Percentiles rank a stretch among this genome's conserved stretches.
These are phyloP conservation scores for Chrysolina haemoptera DNA, from an alignment of 2,888 invertebrate species.

Conservation along the genomic window DNA sequence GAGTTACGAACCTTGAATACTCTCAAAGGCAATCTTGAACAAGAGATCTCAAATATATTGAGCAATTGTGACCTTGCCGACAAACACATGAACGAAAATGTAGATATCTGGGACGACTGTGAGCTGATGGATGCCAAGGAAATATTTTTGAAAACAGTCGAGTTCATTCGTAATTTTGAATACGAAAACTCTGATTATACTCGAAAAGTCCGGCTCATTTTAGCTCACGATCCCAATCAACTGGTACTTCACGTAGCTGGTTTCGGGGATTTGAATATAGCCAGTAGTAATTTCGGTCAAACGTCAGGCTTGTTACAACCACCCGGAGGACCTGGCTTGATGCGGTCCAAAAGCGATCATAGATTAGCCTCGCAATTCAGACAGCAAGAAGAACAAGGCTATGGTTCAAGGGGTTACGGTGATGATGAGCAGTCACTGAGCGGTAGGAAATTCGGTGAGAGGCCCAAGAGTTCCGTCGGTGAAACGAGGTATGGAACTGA, in stretches of 20 bases:
- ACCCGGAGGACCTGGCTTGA: conserved; percentile 82
- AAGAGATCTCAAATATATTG: conserved; percentile 94
- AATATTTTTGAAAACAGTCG: conserved; percentile 95
- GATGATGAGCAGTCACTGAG: conserved; percentile 79
- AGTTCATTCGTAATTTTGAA: conserved; percentile 95
- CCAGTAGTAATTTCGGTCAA: conserved; percentile 71
- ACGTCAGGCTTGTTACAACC: conserved; percentile 73
- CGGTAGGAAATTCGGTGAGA: conserved; percentile 86
- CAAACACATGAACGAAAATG: conserved; percentile 90
- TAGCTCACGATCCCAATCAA: conserved; percentile 94
- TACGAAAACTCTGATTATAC: conserved; percentile 93
- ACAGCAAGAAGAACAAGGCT: conserved; percentile 79
- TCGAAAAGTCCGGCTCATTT: conserved; percentile 87
- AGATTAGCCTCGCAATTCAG: conserved; percentile 90
- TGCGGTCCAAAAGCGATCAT: conserved; percentile 95
- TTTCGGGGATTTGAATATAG: conserved; percentile 91
- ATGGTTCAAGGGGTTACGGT: conserved; percentile 72
- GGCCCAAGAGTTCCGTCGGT: conserved; percentile 65
- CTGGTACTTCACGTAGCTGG: conserved; percentile 89
- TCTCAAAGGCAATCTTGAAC: conserved; percentile 93
- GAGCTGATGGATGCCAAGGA: conserved; percentile 96
- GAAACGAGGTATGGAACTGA: conserved; percentile 60
- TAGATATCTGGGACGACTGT: conserved; percentile 91
- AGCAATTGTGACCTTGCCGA: conserved; percentile 98
- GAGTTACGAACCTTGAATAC: conserved; percentile 90